phyloP scores from a whole-genome alignment of 2,113 vertebrate species.

The Apaloderma vittatum region DNA sequence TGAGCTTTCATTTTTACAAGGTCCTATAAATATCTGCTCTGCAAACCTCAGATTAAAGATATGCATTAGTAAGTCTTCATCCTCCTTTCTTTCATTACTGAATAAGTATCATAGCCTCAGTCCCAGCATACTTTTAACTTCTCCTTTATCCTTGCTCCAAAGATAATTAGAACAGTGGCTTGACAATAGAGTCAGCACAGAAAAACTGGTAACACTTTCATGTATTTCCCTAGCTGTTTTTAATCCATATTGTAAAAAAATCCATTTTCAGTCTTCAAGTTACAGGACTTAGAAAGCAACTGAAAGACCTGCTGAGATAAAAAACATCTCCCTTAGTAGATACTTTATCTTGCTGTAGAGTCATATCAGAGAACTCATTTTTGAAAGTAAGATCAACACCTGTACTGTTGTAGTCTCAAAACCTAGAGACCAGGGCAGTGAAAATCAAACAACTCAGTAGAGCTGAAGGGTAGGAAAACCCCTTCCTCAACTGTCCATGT shows the following conservation, averaged over 20 bases:
- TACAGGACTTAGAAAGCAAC: not conserved
- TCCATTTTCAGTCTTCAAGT: not conserved
- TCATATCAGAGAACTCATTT: not conserved
- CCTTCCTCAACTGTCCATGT: not conserved
- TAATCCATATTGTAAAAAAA: not conserved
- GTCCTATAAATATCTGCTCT: constrained; percentile 12
- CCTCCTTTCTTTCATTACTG: not conserved
- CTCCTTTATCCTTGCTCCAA: not conserved
- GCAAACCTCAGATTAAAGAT: not conserved
- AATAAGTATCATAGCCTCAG: not conserved
- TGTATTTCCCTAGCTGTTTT: not conserved
- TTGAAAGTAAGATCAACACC: not conserved
- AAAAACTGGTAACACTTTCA: not conserved
- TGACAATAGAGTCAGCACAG: not conserved
- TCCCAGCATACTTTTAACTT: not conserved
- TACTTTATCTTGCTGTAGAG: not conserved
- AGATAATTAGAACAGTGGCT: not conserved
- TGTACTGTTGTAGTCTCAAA: not conserved
- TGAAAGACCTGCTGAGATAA: not conserved
- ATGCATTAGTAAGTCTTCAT: not conserved
- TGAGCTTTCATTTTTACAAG: constrained; percentile 45
- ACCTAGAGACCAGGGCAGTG: not conserved
- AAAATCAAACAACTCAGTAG: not conserved
- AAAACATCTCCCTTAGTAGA: not conserved
- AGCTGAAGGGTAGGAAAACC: not conserved